Evolutionary conservation across 2,797 vertebrate species (phyloP).

Genomic region (Falco naumanni): DNA sequence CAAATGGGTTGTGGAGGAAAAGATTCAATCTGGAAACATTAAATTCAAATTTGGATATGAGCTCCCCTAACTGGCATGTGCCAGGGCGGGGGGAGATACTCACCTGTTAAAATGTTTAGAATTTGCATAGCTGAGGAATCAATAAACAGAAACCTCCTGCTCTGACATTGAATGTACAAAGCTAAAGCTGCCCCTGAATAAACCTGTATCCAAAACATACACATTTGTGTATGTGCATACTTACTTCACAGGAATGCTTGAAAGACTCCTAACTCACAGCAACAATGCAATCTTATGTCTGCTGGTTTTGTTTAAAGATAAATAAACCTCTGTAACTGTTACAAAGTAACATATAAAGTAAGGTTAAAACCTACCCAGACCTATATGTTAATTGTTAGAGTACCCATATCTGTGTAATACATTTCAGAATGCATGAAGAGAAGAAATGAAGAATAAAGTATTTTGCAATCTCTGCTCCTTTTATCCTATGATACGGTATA

Average conservation of each 20-base stretch:
- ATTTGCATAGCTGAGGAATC: neutral
- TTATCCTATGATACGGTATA: neutral
- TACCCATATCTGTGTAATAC: neutral
- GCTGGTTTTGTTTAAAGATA: neutral
- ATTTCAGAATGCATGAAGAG: neutral
- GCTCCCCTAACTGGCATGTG: neutral
- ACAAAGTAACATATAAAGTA: neutral
- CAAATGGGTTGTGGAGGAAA: neutral
- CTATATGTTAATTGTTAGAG: neutral
- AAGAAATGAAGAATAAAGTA: neutral
- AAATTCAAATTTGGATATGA: neutral
- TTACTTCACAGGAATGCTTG: neutral
- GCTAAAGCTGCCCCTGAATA: neutral
- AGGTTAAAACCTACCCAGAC: neutral
- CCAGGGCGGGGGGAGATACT: neutral
- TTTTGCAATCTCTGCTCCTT: neutral
- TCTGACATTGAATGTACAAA: neutral
- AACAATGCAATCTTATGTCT: neutral
- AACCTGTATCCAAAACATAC: neutral
- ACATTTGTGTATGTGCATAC: neutral
- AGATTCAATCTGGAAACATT: neutral
- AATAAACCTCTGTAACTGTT: neutral
- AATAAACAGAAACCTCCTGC: neutral
- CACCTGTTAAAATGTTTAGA: neutral
- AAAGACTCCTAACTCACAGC: neutral